Conservation (phyloP, 1,140 invertebrate species). For the Bombus cullumanus region DNA sequence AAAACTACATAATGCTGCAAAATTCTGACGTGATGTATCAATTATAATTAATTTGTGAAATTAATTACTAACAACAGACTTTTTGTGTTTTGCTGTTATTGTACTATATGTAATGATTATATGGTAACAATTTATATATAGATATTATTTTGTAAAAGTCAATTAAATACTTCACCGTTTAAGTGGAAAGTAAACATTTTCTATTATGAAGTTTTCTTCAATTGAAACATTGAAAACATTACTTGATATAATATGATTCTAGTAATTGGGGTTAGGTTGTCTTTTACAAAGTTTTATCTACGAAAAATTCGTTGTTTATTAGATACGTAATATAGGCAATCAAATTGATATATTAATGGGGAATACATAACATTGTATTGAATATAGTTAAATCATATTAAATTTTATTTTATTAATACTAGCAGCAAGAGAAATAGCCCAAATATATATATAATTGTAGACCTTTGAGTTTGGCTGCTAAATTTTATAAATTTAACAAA, state of each 20-base stretch:
- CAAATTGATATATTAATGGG: slow-evolving; percentile 19
- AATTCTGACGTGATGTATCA: slow-evolving; percentile 48
- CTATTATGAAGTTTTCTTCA: not conserved
- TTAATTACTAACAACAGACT: slow-evolving; percentile 55
- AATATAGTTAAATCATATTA: slow-evolving; percentile 25
- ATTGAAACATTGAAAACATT: not conserved
- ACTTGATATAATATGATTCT: not conserved
- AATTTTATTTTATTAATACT: slow-evolving; percentile 15
- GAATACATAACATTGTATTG: slow-evolving; percentile 17
- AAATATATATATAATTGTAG: not conserved
- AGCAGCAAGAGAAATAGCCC: not conserved
- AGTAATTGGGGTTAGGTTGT: not conserved
- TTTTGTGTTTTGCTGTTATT: slow-evolving; percentile 41
- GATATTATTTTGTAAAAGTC: slow-evolving; percentile 47
- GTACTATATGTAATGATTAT: slow-evolving; percentile 39
- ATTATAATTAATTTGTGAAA: slow-evolving; percentile 40
- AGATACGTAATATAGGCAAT: slow-evolving; percentile 3
- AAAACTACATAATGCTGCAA: slow-evolving; percentile 48
- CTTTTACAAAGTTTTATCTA: slow-evolving; percentile 47
- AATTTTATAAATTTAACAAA: not conserved
- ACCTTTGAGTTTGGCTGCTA: not conserved
- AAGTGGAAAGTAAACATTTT: not conserved
- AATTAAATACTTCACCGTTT: not conserved
- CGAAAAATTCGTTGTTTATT: slow-evolving; percentile 16
- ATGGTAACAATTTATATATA: slow-evolving; percentile 28